A percentile compares a stretch with the other conserved stretches of the same genome.
Evolutionary conservation across 2,113 vertebrate species (phyloP).

Genomic region (Passer domesticus): DNA sequence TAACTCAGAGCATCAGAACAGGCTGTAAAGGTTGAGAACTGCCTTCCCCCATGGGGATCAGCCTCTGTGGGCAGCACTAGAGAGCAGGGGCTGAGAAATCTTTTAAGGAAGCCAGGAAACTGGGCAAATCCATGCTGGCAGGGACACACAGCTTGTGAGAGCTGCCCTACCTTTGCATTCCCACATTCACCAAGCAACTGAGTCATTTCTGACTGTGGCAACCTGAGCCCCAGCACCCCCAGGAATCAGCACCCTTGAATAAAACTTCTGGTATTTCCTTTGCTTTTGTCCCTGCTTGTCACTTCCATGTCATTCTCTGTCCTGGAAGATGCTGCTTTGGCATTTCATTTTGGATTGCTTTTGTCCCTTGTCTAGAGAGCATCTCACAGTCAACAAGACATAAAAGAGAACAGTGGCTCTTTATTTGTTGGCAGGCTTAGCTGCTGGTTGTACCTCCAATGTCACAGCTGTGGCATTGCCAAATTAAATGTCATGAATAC

Average conservation of each 20-base stretch:
- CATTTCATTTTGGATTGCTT: not conserved
- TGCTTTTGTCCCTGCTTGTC: not conserved
- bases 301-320: not conserved
- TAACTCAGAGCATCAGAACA: not conserved
- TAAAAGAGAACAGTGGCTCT: not conserved
- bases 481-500: not conserved
- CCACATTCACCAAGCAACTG: accelerated
- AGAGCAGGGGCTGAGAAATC: not conserved
- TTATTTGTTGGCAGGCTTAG: not conserved
- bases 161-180: not conserved
- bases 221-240: not conserved
- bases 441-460: not conserved
- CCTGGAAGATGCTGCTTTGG: not conserved
- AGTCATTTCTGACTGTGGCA: not conserved
- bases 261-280: not conserved
- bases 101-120: not conserved
- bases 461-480: not conserved
- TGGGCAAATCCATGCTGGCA: not conserved
- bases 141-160: not conserved
- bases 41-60: not conserved
- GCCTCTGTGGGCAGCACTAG: not conserved
- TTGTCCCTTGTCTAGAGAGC: not conserved
- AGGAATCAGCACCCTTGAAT: not conserved
- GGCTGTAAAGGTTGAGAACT: not conserved
- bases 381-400: not conserved